Evolutionary conservation across 2,113 vertebrate genomes (phyloP), one percentile per base, ranked within the genome.

Genomic region (Pygoscelis antarcticus): DNA sequence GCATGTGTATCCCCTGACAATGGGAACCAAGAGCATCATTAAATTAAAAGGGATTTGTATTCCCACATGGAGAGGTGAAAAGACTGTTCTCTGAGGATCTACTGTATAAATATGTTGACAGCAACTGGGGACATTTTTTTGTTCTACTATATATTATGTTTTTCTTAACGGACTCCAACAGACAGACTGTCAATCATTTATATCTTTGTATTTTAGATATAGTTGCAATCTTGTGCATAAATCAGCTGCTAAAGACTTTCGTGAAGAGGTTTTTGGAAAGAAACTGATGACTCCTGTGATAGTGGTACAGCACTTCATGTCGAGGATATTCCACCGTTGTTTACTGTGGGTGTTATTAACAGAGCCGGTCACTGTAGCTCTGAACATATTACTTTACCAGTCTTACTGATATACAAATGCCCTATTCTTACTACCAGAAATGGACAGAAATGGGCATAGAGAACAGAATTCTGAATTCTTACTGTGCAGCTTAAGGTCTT

Each of bases 41-140:
- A 94, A 92, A 87, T 94, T 89, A 87, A 85, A 85, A 90, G 57
- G 66, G 44, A 65, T 91, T 85, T 91, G 49, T 82, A 91, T 93
- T 95, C 71, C 76, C 83, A 74, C 82, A 74, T 2, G 5, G 52
- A 76, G 93, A 77, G 78, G 85, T 93, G 66, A 86, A 86, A 74
- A 91, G 78, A 69, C 64, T 87, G 25, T 82, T 94, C 62, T 91
- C 34, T 76, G 82, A 89, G 40, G 44, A 76, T 87, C 66, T 96
- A 29, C 79, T 95, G 25, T 87, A 65, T 95, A 94, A 96, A 93
- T 78, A 79, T n/a, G 46, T 92, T 38, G 19, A 94, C 65, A 82
- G 62, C 65, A 91, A 36, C 44, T 1, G 10, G n/a, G 20, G 52
- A 89, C 36, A 26, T 29, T 80, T 78, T 79, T 88, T 80, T 69